Evolutionary conservation across 2,797 vertebrate species (phyloP), one percentile per base, ranked within the genome.

Genomic region (Allobates femoralis): DNA sequence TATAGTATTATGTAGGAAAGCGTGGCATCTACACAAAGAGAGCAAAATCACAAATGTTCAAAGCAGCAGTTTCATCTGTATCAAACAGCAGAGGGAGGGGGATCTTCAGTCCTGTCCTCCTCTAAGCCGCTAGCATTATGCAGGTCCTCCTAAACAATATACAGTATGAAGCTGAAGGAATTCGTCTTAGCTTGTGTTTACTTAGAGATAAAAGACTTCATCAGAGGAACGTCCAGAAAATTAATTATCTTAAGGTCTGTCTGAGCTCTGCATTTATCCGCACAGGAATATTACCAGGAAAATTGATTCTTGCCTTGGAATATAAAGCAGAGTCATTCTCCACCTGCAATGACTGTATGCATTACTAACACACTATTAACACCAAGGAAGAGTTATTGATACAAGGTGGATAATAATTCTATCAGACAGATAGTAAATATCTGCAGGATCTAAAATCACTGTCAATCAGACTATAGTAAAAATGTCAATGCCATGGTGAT

Each of bases 11-110:
- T 71, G 30, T 3, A 21, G 10, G 21, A 53, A n/a, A 69, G 60
- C 41, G 34, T 19, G 51, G 50, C 11, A 67, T n/a, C 46, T 37
- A 55, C 50, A 55, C 51, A 55, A 32, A 32, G 46, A 55, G 50
- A 77, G 41, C 30, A 71, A 71, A 71, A 26, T 82, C 19, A 32
- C 19, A 81, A 32, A 46, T 46, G 55, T 26, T 19, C 62, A 81
- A 69, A 55, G 64, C 12, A 19, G 11, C 55, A n/a, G 41, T 14
- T 55, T 50, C 19, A 81, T 69, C 26, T 56, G 80, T 81, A 23
- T 55, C 51, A n/a, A 34, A 81, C 12, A 82, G 64, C 32, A 56
- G 28, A 34, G 19, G 46, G 58, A 79, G 23, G 34, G 0, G 30
- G 5, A 34, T 34, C 56, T 37, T 62, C 32, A 79, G 58, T 15